These are phyloP conservation scores for Clarias pachynema DNA, from an alignment of 2,797 vertebrate species.

Conservation along the genomic window DNA sequence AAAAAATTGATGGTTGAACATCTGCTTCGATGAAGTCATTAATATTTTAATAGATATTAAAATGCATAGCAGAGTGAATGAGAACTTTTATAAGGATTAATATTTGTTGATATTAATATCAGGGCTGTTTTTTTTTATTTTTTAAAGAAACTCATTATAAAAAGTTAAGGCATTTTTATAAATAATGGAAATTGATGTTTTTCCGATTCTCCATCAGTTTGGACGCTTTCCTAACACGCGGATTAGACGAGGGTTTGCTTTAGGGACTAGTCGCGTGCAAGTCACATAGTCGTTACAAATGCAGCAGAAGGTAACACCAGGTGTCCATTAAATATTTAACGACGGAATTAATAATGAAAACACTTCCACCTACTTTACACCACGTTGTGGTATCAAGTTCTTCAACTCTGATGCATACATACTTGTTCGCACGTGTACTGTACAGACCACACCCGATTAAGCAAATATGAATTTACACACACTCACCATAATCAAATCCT, in stretches of 20 bases:
- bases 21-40: not conserved
- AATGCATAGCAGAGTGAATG: too few relatives aligned
- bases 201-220: not conserved
- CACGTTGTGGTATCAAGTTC: slow-evolving; percentile 58
- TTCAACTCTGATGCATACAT: slow-evolving; percentile 23
- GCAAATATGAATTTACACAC: slow-evolving; percentile 42
- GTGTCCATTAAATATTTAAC: slow-evolving; percentile 71
- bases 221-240: not conserved
- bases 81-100: not conserved
- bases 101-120: not conserved
- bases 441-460: slow-evolving; percentile 40
- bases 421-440: slow-evolving; percentile 19
- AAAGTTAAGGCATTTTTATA: too few relatives aligned
- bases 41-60: not conserved
- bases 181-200: too few relatives aligned
- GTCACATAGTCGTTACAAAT: not conserved
- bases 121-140: not conserved
- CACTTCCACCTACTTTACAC: slow-evolving; percentile 59
- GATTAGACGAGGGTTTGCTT: slow-evolving; percentile 5
- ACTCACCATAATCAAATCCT: slow-evolving; percentile 39
- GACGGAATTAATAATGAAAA: slow-evolving; percentile 72
- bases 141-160: too few relatives aligned
- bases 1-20: not conserved
- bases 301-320: slow-evolving; percentile 64
- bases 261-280: slow-evolving; percentile 1